Evolutionary conservation across 2,797 vertebrate species (phyloP), one percentile per base, ranked within the genome.

Genomic region (Hippocampus kuda): DNA sequence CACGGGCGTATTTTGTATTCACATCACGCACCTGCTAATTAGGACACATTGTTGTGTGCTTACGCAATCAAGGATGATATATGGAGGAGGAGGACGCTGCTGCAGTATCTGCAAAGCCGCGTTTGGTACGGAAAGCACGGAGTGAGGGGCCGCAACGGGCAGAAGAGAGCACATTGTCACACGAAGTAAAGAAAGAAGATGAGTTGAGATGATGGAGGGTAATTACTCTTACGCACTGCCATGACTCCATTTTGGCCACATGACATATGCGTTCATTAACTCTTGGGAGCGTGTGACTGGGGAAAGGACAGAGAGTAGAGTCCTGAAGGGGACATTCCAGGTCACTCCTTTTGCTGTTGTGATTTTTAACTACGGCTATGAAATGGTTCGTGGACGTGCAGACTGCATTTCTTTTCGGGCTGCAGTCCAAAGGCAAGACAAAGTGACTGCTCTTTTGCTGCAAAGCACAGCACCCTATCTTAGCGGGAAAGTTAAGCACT

Each of bases 231-330:
- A 72, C 75, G 75, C 72, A 80, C 72, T 70, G 83, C 73, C 63
- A 74, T 82, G 53, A 24, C 53, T 84, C 75, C 71, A 82, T 83
- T 85, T 88, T 74, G 81, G 75, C 78, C 83, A 75, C 72, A 85
- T 87, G 89, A 88, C 84, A 86, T 88, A 88, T 86, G 83, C 81
- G 79, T 82, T 84, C 86, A 89, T 90, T 88, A 89, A 84, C 74
- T 75, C 72, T 53, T 70, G 79, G 67, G 72, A 82, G 69, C 77
- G 69, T 78, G 71, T 74, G 49, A 62, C 77, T 82, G 71, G 69
- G 34, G 84, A 76, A 65, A 76, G 65, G 65, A 41, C 49, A 75
- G 60, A 81, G 69, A 75, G 67, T 53, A 59, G 74, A 71, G 67
- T 38, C 65, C 65, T 34, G 44, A 22, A 66, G 66, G 66, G 66